Conservation (phyloP, 2,888 invertebrate species). For the Steinernema hermaphroditum region DNA sequence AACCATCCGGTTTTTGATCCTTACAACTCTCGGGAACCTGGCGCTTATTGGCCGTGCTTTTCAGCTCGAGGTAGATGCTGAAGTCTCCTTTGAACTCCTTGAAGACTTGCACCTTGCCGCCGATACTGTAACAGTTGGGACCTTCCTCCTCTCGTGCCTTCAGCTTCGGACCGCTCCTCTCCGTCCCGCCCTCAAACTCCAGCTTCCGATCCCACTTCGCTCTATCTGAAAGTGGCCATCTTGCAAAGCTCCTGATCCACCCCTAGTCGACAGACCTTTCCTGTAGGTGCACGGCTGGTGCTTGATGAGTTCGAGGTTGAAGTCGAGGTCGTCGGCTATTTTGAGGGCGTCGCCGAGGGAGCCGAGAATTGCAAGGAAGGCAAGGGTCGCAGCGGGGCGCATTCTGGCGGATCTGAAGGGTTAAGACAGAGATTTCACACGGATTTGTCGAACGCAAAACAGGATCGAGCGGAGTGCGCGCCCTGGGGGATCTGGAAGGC, state of each 20-base stretch:
- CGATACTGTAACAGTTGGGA: slow-evolving; percentile 52
- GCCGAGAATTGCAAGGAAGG: neutral
- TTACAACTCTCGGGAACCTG: slow-evolving; percentile 63
- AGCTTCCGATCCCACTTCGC: slow-evolving; percentile 63
- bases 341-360: slow-evolving; percentile 29
- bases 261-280: slow-evolving; percentile 36
- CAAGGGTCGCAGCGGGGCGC: neutral
- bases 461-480: neutral
- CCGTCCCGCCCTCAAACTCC: slow-evolving; percentile 63
- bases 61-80: slow-evolving; percentile 62
- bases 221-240: slow-evolving; percentile 40
- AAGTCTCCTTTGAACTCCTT: slow-evolving; percentile 65
- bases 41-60: slow-evolving; percentile 60
- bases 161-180: slow-evolving; percentile 57
- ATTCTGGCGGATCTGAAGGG: neutral
- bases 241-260: neutral
- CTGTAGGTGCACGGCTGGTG: slow-evolving; percentile 62
- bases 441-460: slow-evolving; percentile 23
- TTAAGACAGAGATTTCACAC: neutral
- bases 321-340: slow-evolving; percentile 59
- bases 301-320: slow-evolving; percentile 63
- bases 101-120: slow-evolving; percentile 61
- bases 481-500: neutral
- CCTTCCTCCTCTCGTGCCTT: slow-evolving; percentile 40
- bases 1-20: slow-evolving; percentile 59